A percentile compares a stretch with the other conserved stretches of the same genome.
These are phyloP conservation scores for Charanyca ferruginea DNA, from an alignment of 2,888 invertebrate genomes.

Conservation along the genomic window DNA sequence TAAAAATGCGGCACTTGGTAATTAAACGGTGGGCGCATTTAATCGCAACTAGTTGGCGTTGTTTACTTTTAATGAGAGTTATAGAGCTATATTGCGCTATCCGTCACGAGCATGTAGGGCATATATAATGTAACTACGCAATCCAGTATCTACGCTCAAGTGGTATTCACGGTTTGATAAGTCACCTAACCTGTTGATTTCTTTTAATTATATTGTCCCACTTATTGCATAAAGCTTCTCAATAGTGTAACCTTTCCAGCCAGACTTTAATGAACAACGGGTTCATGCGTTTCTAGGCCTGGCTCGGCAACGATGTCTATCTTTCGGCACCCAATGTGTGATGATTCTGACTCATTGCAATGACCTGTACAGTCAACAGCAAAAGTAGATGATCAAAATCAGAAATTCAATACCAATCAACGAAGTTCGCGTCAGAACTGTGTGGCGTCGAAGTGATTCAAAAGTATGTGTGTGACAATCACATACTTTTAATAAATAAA, in stretches of 20 bases:
- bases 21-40: constrained; percentile 42
- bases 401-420: no score
- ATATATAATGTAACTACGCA: constrained; percentile 26
- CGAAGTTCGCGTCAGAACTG: no score
- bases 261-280: no score
- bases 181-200: not conserved
- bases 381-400: no score
- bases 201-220: no score
- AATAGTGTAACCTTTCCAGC: not conserved
- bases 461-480: no score
- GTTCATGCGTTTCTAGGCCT: not conserved
- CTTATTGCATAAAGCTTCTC: no score
- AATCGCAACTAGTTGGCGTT: constrained; percentile 38
- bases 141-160: constrained; percentile 27
- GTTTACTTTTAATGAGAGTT: constrained; percentile 39
- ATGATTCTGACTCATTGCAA: no score
- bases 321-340: not conserved
- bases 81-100: constrained; percentile 24
- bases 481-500: no score
- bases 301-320: not conserved
- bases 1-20: constrained; percentile 34
- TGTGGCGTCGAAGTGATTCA: no score
- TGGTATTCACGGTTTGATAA: constrained; percentile 33
- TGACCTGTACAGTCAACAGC: no score
- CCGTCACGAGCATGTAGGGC: constrained; percentile 32